Evolutionary conservation across 1,140 invertebrate species (phyloP).

Genomic region (Plodia interpunctella): DNA sequence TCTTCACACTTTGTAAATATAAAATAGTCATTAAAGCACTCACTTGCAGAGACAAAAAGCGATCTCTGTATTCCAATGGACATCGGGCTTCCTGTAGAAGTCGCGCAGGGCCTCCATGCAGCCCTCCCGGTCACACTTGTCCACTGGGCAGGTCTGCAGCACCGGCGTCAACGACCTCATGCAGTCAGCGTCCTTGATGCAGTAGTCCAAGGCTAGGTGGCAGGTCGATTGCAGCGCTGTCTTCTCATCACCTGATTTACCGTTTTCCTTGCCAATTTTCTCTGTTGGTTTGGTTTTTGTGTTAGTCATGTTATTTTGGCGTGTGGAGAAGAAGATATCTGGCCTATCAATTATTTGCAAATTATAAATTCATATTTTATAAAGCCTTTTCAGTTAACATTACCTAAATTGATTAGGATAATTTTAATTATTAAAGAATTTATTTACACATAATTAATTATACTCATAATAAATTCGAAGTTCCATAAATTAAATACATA

Average conservation of each 20-base stretch:
- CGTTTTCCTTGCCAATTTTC: conserved; percentile 71
- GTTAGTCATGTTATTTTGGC: conserved; percentile 36
- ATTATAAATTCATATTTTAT: neutral
- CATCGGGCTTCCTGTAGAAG: conserved; percentile 88
- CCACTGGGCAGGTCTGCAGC: conserved; percentile 86
- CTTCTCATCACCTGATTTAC: conserved; percentile 70
- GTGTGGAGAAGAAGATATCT: neutral
- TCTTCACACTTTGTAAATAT: too few species aligned
- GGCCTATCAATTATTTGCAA: too few species aligned
- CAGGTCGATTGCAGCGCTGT: conserved; percentile 84
- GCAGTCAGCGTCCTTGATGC: conserved; percentile 88
- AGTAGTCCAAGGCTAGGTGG: conserved; percentile 84
- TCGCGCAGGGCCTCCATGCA: conserved; percentile 92
- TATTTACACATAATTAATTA: conserved; percentile 7
- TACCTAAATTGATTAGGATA: neutral
- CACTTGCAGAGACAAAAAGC: conserved; percentile 96
- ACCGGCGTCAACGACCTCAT: conserved; percentile 86
- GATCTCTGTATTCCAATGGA: conserved; percentile 90
- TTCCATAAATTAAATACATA: conserved; percentile 24
- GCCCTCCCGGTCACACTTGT: conserved; percentile 86
- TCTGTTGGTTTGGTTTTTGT: conserved; percentile 57
- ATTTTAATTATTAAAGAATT: neutral
- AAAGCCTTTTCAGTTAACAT: conserved; percentile 2
- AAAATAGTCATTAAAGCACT: conserved; percentile 58
- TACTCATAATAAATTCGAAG: neutral